These are phyloP conservation scores for Vireo altiloquus DNA, from an alignment of 2,113 vertebrate genomes.

Conservation along the genomic window DNA sequence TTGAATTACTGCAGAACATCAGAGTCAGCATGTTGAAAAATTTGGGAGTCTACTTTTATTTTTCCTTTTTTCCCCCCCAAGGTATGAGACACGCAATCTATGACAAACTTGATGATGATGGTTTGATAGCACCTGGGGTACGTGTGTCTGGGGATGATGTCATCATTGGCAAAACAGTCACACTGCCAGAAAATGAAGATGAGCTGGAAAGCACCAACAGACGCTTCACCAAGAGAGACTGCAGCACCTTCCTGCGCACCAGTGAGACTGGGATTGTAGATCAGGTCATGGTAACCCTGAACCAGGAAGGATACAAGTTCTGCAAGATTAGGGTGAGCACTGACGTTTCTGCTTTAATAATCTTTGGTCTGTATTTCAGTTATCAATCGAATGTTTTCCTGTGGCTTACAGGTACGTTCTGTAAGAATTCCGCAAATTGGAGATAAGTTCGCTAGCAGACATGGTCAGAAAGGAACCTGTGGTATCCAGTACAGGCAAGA, in stretches of 20 bases:
- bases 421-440: slow-evolving; percentile 98
- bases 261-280: slow-evolving; percentile 99
- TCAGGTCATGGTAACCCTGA: slow-evolving; percentile 98
- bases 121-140: slow-evolving; percentile 93
- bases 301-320: slow-evolving; percentile 99
- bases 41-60: background rate
- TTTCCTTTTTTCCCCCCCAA: background rate
- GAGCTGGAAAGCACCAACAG: slow-evolving; percentile 92
- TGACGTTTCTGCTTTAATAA: accelerated
- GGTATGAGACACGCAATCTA: slow-evolving; percentile 99
- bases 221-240: slow-evolving; percentile 95
- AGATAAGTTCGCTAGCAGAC: slow-evolving; percentile 98
- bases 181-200: slow-evolving; percentile 93
- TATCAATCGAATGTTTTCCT: background rate
- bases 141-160: slow-evolving; percentile 99
- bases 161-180: slow-evolving; percentile 97
- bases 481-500: slow-evolving; percentile 98
- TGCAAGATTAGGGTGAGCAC: slow-evolving; percentile 97
- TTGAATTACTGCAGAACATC: background rate
- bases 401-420: slow-evolving; percentile 85
- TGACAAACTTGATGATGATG: slow-evolving; percentile 96
- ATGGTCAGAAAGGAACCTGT: slow-evolving; percentile 98
- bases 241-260: slow-evolving; percentile 94
- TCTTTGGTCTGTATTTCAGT: background rate
- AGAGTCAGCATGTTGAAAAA: background rate